phyloP scores from a whole-genome alignment of 64 coral and sea anemone species.

The Dendrophyllia cribrosa region DNA sequence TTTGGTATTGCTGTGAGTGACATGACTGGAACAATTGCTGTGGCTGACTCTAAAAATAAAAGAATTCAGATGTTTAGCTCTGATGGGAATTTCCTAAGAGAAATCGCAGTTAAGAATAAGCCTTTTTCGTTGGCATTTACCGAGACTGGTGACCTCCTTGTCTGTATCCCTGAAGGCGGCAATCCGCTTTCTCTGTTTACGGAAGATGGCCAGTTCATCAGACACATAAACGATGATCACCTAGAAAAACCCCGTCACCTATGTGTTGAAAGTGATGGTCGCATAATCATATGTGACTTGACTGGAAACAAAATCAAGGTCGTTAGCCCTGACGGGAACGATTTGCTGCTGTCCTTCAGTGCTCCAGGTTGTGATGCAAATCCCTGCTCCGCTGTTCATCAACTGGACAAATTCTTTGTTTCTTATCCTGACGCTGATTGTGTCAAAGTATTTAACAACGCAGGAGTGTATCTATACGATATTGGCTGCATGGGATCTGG shows the following conservation, averaged over 20 bases:
- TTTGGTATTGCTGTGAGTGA: neutral
- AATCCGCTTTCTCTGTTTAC: conserved; percentile 20
- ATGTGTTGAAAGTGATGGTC: conserved; percentile 22
- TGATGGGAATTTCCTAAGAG: neutral
- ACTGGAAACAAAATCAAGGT: neutral
- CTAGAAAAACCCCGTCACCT: neutral
- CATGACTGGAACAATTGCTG: conserved; percentile 34
- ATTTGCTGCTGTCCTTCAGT: conserved; percentile 41
- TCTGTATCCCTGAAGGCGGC: neutral
- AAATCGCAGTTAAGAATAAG: neutral
- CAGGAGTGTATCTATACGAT: neutral
- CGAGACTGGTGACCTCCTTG: neutral
- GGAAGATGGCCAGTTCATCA: neutral
- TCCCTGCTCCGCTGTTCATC: conserved; percentile 18
- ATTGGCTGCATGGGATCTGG: neutral
- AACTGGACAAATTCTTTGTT: conserved; percentile 20
- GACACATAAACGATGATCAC: neutral
- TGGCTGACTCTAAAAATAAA: conserved; percentile 41
- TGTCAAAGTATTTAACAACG: conserved; percentile 54
- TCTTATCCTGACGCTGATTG: conserved; percentile 7
- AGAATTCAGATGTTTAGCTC: conserved; percentile 44
- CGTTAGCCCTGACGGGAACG: conserved; percentile 2
- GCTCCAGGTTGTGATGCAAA: neutral
- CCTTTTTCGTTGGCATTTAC: neutral
- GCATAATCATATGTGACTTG: conserved; percentile 17